Evolutionary conservation across 2,113 vertebrate species (phyloP).

Genomic region (Bucco capensis): DNA sequence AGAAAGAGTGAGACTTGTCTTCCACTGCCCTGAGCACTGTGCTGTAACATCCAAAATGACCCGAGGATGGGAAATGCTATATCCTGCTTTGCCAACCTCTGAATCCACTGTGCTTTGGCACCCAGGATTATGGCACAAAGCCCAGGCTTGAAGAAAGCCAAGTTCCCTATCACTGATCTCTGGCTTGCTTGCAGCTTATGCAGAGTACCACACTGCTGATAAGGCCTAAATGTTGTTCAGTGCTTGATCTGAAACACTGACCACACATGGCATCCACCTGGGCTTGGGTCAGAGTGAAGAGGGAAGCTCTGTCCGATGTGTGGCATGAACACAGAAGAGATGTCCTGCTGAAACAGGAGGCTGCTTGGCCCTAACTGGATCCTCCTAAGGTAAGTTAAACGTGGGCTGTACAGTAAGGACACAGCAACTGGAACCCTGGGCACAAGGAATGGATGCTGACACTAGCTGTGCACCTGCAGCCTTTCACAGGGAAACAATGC

Average conservation of each 20-base stretch:
- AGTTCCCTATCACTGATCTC: rapidly evolving
- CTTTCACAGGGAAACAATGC: background rate
- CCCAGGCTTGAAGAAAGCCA: background rate
- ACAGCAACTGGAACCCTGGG: background rate
- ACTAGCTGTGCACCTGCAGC: background rate
- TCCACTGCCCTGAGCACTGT: background rate
- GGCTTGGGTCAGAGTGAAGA: background rate
- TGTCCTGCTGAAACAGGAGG: background rate
- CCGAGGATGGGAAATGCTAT: background rate
- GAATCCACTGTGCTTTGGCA: background rate
- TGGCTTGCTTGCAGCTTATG: background rate
- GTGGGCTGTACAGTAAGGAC: background rate
- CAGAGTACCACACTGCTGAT: background rate
- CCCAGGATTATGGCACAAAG: background rate
- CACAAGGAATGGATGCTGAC: background rate
- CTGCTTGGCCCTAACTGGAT: background rate
- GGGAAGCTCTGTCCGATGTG: background rate
- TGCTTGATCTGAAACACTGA: background rate
- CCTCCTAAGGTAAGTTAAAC: background rate
- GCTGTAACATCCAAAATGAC: background rate
- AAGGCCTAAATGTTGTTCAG: background rate
- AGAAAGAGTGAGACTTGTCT: background rate
- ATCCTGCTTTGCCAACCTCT: background rate
- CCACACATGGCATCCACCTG: background rate
- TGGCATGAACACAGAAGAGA: background rate